Base-by-base conservation (phyloP, 2,888 invertebrate genomes). In the Apoda limacodes region DNA sequence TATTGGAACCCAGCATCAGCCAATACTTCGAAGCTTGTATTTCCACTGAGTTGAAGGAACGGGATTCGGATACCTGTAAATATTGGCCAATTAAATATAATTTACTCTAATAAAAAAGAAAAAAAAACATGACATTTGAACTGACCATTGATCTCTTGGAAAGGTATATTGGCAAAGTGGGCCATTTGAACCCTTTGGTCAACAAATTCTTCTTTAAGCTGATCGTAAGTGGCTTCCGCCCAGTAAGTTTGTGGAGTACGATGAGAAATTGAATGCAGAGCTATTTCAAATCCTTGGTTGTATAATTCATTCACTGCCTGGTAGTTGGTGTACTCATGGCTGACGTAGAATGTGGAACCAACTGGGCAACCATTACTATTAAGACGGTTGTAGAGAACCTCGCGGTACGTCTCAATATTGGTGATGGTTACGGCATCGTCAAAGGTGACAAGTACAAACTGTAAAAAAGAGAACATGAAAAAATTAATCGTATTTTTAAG, bases 261-360 rank as follows among this genome's bases (percentile, higher is more conserved):
- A 42, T 87, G 87, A 1, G 82, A 82, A 14, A 90, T 83, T 3
- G 89, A 89, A 55, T 90, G 89, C 1, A 89, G 68, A 1, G 85
- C 88, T 2, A 90, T 86, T 60, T 90, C 89, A 39, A 84, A 86
- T 0, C 89, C 75, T 2, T 37, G 36, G 35, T 68, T 71, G 48
- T 85, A 84, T 1, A 90, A 66, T 29, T 85, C 78, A 47, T 88
- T 85, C 2, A 88, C 75, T 9, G 78, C 46, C 4, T 69, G 60
- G 48, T 90, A 90, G 59, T 89, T 84, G 1, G 88, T 88, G 55
- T 89, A 90, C 40, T 89, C 87, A 48, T 92, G 90, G 19, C 84
- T 87, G 19, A 90, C 75, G 56, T 84, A 92, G 62, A 88, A 88
- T 0, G 90, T 90, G 21, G 83, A 83, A 0, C 84, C 80, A 1